These are phyloP conservation scores for Pocillopora damicornis DNA, from an alignment of 64 coral and sea anemone species.

Conservation along the genomic window DNA sequence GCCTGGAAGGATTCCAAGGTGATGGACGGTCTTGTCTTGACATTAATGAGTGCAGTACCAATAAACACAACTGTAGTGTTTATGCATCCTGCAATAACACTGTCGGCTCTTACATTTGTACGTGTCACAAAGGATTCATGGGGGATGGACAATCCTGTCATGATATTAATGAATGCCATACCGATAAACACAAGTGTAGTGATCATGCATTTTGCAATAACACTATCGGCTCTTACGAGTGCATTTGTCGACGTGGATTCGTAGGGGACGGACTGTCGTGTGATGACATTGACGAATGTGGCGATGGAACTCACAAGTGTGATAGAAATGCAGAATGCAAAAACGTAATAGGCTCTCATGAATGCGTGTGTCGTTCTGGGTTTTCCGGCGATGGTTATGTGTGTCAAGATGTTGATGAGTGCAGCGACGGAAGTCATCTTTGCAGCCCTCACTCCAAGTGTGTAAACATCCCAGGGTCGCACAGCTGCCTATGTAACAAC, in stretches of 20 bases:
- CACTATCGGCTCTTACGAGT: slow-evolving; percentile 13
- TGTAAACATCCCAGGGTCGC: slow-evolving; percentile 29
- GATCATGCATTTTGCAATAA: slow-evolving; percentile 2
- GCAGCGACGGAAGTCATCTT: slow-evolving; percentile 16
- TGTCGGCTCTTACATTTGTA: too few relatives aligned
- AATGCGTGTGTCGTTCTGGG: slow-evolving; percentile 36
- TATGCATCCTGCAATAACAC: not conserved
- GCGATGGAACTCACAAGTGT: slow-evolving; percentile 14
- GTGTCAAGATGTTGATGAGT: slow-evolving; percentile 55
- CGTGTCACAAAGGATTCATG: too few relatives aligned
- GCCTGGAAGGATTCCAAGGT: too few relatives aligned
- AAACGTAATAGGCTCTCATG: slow-evolving; percentile 42
- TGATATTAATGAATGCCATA: slow-evolving; percentile 14
- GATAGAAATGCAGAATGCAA: slow-evolving; percentile 34
- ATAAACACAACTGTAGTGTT: too few relatives aligned
- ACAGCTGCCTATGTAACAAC: slow-evolving; percentile 30
- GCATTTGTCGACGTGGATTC: slow-evolving; percentile 16
- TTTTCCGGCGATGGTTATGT: slow-evolving; percentile 43
- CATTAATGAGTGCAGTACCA: not conserved
- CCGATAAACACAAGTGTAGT: slow-evolving; percentile 1
- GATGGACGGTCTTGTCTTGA: not conserved
- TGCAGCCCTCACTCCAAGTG: slow-evolving; percentile 25
- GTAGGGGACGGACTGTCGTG: slow-evolving; percentile 5
- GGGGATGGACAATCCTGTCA: not conserved
- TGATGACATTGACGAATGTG: slow-evolving; percentile 51